Base-by-base conservation (phyloP, 2,888 invertebrate genomes). In the Orthosia incerta region DNA sequence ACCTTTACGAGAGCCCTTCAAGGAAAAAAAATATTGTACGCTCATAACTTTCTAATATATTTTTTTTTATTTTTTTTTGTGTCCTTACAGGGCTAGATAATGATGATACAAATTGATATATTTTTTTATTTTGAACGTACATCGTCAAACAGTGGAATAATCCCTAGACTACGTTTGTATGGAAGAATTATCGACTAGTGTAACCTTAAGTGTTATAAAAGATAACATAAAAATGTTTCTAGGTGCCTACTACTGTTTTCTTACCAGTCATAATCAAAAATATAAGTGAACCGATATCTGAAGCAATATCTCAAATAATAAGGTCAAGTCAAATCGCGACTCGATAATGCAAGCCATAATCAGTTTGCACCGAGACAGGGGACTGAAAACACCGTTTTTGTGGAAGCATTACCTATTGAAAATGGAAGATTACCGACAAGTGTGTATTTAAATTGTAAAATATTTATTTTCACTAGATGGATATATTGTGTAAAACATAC, bases 361-460 rank as follows among this genome's bases (percentile, higher is more conserved):
- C 76, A 83, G 69, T 83, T 71, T 64, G 62, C 39, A 31, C 51
- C 55, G 18, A 50, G 65, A 12, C 63, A 60, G 60, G 60, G 65
- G 55, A 46, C 31, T 26, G 72, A 51, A 72, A 68, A 71, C 75
- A 72, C 39, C 51, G 67, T 18, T 51, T 48, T 70, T 71, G 62
- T 57, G 23, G 20, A 46, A 50, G 18, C 0, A 0, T 39, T 23
- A 15, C 23, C 45, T 16, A 18, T 0, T 57, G 31, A 68, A 31
- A 77, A 80, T 80, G 79, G 82, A 64, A 77, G 7, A 12, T 64
- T 64, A 55, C 13, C 64, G 82, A 78, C 55, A 72, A 64, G 82
- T 80, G 31, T 64, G 79, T 82, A 67, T 57, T 74, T 12, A 18
- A 26, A 2, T 12, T 18, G 16, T 13, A n/a, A 11, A 20, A 26